These are phyloP conservation scores for Caerostris darwini DNA, from an alignment of 1,140 invertebrate genomes.

Conservation along the genomic window DNA sequence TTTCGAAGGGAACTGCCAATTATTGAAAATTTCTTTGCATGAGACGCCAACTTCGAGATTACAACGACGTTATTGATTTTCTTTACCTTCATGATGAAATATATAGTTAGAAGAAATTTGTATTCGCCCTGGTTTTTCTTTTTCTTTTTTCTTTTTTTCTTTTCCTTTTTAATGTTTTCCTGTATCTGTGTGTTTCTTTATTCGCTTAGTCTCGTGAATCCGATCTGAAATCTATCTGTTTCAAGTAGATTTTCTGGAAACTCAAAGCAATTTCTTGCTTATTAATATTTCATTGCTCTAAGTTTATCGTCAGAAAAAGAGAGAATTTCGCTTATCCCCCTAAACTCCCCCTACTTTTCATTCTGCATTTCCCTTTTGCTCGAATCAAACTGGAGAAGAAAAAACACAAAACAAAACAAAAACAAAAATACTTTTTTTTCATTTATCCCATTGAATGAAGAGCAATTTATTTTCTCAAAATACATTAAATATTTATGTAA, in stretches of 20 bases:
- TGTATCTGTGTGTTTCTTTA: too few relatives aligned
- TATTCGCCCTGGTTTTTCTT: not conserved
- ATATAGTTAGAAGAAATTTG: constrained; percentile 39
- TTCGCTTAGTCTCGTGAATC: not conserved
- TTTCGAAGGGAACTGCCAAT: constrained; percentile 45
- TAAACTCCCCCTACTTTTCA: not conserved
- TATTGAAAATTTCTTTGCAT: constrained; percentile 59
- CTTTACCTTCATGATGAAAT: constrained; percentile 13
- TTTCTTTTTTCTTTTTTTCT: not conserved
- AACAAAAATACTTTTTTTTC: not conserved
- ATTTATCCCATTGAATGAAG: not conserved
- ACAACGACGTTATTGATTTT: constrained; percentile 52
- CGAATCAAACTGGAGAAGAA: not conserved
- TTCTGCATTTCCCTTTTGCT: not conserved
- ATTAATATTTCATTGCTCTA: constrained; percentile 43
- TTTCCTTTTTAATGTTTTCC: not conserved
- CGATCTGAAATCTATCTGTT: constrained; percentile 36
- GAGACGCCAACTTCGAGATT: constrained; percentile 46
- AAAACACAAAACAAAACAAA: not conserved
- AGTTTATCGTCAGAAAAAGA: not conserved
- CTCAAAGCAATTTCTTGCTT: constrained; percentile 25
- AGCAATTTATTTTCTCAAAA: constrained; percentile 33
- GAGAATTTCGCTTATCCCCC: not conserved
- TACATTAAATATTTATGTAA: constrained; percentile 34
- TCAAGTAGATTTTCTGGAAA: constrained; percentile 3